Base-by-base conservation (phyloP, 2,888 invertebrate genomes). In the Eilema sororculum region DNA sequence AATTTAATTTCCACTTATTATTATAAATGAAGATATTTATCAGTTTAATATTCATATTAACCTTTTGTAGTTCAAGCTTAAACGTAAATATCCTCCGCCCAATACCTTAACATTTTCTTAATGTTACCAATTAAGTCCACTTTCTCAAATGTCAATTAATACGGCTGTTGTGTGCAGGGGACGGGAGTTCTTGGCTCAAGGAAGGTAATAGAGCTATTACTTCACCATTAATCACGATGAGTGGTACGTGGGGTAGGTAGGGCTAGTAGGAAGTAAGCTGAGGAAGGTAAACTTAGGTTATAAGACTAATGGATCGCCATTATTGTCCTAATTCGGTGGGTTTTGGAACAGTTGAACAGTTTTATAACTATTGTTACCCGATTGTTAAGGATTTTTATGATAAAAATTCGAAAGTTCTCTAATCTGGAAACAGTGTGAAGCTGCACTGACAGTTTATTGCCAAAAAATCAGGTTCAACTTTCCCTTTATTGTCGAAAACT, bases 101-200 rank as follows among this genome's bases (percentile, higher is more conserved):
- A 75, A 78, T 79, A 76, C 80, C 79, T 83, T 83, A 81, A 81
- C 78, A 79, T 84, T 82, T 83, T 74, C 78, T 83, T 77, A 82
- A 83, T 80, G 71, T 71, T 76, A 67, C 70, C 79, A 82, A 84
- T 82, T 84, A 79, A 78, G 75, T 70, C 71, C 65, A 79, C 83
- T 85, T 84, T 85, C 86, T 80, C 75, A 78, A 78, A 77, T 79
- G 82, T 83, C 82, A 85, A 82, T 84, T 84, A 83, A 78, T 78
- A 68, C 68, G 73, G 52, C 63, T 63, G 69, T 60, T 72, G 68
- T 71, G 72, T 59, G 76, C 71, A 67, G 76, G 75, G 73, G 69
- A 68, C 69, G 68, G 68, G 63, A 72, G 72, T 77, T 73, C 75
- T 79, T 71, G 70, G 67, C 69, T 70, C 73, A 75, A 76, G 73